phyloP scores from a whole-genome alignment of 2,113 vertebrate species.

The Murina feae region DNA sequence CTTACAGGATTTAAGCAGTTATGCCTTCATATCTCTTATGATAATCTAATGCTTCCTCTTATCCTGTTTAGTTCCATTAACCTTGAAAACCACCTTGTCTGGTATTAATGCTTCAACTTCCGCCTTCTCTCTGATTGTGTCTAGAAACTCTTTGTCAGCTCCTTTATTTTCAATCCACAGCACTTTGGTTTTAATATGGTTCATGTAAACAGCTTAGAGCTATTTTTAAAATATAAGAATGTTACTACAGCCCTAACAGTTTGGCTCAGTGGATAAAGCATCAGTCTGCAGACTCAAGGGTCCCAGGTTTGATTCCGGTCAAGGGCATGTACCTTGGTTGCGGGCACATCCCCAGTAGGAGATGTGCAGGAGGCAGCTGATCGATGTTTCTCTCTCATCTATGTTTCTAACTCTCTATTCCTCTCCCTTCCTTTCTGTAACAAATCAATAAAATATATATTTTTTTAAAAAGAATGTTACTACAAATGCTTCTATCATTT shows the following conservation, averaged over 20 bases:
- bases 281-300: too few relatives aligned
- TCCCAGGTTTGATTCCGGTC: too few relatives aligned
- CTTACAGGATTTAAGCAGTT: neutral
- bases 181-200: neutral
- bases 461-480: neutral
- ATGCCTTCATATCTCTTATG: neutral
- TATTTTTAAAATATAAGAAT: neutral
- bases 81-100: neutral
- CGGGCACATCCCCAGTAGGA: too few relatives aligned
- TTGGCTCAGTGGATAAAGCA: too few relatives aligned
- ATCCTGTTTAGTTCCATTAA: neutral
- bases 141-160: neutral
- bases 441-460: too few relatives aligned
- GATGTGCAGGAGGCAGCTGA: too few relatives aligned
- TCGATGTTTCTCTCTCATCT: too few relatives aligned
- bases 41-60: neutral
- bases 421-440: too few relatives aligned
- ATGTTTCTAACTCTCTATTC: too few relatives aligned
- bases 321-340: too few relatives aligned
- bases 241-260: too few relatives aligned
- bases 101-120: neutral
- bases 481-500: neutral
- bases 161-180: neutral
- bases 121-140: neutral
- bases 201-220: neutral